Base-by-base conservation (phyloP, 2,113 vertebrate species). In the Odobenus rosmarus region DNA sequence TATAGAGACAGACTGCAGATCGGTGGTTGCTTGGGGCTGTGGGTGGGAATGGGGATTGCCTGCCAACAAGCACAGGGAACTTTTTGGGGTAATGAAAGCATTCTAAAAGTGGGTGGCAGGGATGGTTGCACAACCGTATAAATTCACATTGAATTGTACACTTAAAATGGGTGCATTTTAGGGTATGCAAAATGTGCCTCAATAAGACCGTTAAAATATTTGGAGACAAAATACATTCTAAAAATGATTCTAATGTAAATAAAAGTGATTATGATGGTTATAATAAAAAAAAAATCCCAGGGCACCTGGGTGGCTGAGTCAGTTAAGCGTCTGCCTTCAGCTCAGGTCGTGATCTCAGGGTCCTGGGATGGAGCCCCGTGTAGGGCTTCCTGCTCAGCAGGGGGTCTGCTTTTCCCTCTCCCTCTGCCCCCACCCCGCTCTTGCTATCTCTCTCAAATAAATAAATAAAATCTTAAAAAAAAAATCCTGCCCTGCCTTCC, bases 141-240 rank as follows among this genome's bases (percentile, higher is more conserved):
- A 33, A 33, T n/a, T 64, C 76, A 26, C 5, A 1, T 21, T 0
- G 1, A 26, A 46, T 18, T 12, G 4, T 4, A 12, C 5, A 0
- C 9, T 96, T 94, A 7, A 53, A 10, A 4, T 16, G 18, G 33
- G 18, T 36, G 11, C 39, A 1, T 77, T 88, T 83, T 31, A 62
- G 24, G 51, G 84, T 9, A 5, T 31, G 4, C 11, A n/a, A 61
- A 46, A 5, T 14, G 0, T 26, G 55, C 51, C 1, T 12, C 11
- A 8, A 6, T 9, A 49, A 64, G 39, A 18, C 86, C 53, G n/a
- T 13, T 24, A 16, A 59, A 21, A 4, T 28, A 16, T 23, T 10
- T 42, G 85, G 26, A 90, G 72, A 53, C 14, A 6, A 31, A 9
- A 12, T 23, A 15, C 42, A n/a, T n/a, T 10, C 21, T 23, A 31